These are phyloP conservation scores for Synodontis membranacea DNA, from an alignment of 2,113 vertebrate species.

Conservation along the genomic window DNA sequence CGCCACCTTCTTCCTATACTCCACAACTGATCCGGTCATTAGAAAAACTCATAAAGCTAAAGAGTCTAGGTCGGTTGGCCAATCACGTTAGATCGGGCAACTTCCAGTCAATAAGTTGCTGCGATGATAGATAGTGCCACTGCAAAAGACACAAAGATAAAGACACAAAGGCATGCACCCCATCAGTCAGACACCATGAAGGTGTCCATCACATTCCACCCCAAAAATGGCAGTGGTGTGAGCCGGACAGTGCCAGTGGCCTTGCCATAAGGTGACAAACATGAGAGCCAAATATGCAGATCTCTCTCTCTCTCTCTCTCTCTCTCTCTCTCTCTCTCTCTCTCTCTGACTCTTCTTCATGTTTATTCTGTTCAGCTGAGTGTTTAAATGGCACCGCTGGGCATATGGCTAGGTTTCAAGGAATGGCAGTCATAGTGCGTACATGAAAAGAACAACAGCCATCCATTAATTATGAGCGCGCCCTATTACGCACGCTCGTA, in stretches of 20 bases:
- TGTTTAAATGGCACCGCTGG: slow-evolving; percentile 39
- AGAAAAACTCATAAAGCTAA: neutral
- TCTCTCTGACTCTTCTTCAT: slow-evolving; percentile 8
- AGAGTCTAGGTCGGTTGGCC: neutral
- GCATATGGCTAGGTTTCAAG: slow-evolving; percentile 22
- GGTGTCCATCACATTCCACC: slow-evolving; percentile 49
- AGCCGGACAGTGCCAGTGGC: slow-evolving; percentile 4
- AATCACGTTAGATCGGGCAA: slow-evolving; percentile 15
- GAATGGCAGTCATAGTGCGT: slow-evolving; percentile 32
- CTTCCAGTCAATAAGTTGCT: neutral
- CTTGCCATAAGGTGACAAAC: slow-evolving; percentile 38
- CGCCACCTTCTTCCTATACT: slow-evolving; percentile 51
- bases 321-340: neutral
- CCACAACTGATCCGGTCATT: slow-evolving; percentile 30
- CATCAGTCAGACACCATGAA: neutral
- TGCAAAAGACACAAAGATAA: neutral
- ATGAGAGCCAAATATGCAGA: slow-evolving; percentile 44
- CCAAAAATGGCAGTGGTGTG: slow-evolving; percentile 51
- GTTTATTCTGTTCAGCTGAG: slow-evolving; percentile 26
- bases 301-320: neutral
- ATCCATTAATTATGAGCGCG: slow-evolving; percentile 3
- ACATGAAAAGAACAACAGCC: slow-evolving; percentile 22
- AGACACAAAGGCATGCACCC: neutral
- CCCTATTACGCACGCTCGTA: neutral
- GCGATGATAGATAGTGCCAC: neutral